Conservation (phyloP, 2,113 vertebrate species). For the Pungitius pungitius region DNA sequence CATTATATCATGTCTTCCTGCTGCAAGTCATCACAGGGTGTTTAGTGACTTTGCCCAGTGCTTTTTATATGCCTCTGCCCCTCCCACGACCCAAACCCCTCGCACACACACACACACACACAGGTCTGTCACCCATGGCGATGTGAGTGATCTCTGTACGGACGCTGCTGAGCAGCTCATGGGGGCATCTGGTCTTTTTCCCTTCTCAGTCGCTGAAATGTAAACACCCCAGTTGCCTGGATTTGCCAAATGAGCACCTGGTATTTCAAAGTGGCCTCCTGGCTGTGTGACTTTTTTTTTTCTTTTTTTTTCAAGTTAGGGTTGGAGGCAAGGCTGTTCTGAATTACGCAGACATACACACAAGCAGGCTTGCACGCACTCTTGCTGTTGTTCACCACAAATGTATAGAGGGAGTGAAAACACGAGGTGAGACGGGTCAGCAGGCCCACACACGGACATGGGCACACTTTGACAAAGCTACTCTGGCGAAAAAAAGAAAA, state of each 20-base stretch:
- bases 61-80: slow-evolving; percentile 28
- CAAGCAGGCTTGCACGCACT: slow-evolving; percentile 49
- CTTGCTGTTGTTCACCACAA: slow-evolving; percentile 39
- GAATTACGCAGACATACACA: slow-evolving; percentile 67
- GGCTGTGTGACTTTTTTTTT: slow-evolving; percentile 64
- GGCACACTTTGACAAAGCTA: slow-evolving; percentile 25
- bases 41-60: slow-evolving; percentile 67
- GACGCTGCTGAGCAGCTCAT: slow-evolving; percentile 66
- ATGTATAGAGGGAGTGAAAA: slow-evolving; percentile 39
- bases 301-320: slow-evolving; percentile 51
- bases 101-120: slow-evolving; percentile 52
- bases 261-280: slow-evolving; percentile 81
- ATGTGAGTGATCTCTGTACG: slow-evolving; percentile 74
- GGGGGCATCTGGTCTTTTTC: slow-evolving; percentile 79
- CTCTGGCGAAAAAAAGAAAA: background rate
- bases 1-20: slow-evolving; percentile 52
- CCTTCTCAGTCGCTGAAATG: slow-evolving; percentile 77
- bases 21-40: slow-evolving; percentile 61
- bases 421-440: slow-evolving; percentile 45
- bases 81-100: slow-evolving; percentile 20
- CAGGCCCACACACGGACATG: slow-evolving; percentile 57
- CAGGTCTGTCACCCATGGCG: slow-evolving; percentile 69
- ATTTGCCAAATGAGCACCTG: slow-evolving; percentile 80
- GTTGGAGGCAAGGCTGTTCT: slow-evolving; percentile 65
- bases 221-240: slow-evolving; percentile 79